Evolutionary conservation across 2,797 vertebrate genomes (phyloP).

Genomic region (Protosalanx chinensis): DNA sequence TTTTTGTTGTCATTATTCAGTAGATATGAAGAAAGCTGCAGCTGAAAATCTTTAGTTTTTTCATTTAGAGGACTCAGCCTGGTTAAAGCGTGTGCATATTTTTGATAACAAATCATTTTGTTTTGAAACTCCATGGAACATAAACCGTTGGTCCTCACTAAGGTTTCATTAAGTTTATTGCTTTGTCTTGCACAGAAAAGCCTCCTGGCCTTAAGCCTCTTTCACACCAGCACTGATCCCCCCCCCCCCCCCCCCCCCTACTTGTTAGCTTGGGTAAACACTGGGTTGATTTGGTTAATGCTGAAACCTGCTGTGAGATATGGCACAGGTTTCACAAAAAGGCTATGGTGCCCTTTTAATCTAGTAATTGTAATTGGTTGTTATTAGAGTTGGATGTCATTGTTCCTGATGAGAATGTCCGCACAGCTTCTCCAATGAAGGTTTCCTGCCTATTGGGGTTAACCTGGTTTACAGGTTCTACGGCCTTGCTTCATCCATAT

Average conservation of each 20-base stretch:
- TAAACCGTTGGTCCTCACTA: neutral
- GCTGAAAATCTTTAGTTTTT: neutral
- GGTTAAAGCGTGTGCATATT: neutral
- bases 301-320: slow-evolving; percentile 4
- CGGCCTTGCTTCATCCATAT: too few relatives aligned
- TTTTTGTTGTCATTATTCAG: too few relatives aligned
- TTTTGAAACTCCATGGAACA: neutral
- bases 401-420: too few relatives aligned
- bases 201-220: slow-evolving; percentile 23
- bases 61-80: neutral
- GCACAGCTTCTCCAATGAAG: too few relatives aligned
- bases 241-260: slow-evolving; percentile 11
- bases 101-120: neutral
- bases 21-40: too few relatives aligned
- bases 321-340: neutral
- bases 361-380: neutral
- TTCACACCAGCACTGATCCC: slow-evolving; percentile 16
- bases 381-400: too few relatives aligned
- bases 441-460: too few relatives aligned
- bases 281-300: slow-evolving; percentile 22
- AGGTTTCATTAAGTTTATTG: slow-evolving; percentile 25
- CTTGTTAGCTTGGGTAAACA: slow-evolving; percentile 27
- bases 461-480: too few relatives aligned
- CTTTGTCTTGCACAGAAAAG: slow-evolving; percentile 28
- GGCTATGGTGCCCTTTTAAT: neutral